Percentiles rank a stretch among this genome's conserved stretches.
phyloP scores from a whole-genome alignment of 1,140 invertebrate species.

The Heliconius nattereri region DNA sequence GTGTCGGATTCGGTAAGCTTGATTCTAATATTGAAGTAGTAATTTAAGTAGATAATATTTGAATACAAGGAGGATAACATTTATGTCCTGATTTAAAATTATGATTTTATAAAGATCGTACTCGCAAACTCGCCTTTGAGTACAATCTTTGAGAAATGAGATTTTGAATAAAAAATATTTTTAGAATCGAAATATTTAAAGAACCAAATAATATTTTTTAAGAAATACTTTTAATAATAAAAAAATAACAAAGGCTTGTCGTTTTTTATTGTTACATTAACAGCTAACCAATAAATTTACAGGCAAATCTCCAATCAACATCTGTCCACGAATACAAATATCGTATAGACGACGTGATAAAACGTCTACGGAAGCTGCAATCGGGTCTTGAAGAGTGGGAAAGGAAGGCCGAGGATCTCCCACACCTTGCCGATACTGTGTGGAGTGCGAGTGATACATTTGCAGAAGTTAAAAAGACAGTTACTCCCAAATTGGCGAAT shows the following conservation, averaged over 20 bases:
- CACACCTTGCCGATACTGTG: conserved; percentile 61
- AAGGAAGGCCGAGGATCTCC: conserved; percentile 66
- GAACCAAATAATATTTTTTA: no score
- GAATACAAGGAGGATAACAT: no score
- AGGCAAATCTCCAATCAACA: conserved; percentile 75
- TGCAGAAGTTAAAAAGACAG: conserved; percentile 57
- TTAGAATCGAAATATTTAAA: no score
- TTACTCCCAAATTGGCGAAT: conserved; percentile 47
- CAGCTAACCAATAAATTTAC: conserved; percentile 5
- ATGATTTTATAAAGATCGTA: no score
- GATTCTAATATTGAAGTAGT: no score
- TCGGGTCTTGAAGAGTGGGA: conserved; percentile 74
- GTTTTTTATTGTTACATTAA: not conserved
- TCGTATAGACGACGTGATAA: conserved; percentile 74
- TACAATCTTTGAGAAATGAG: no score
- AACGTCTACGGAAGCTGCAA: conserved; percentile 57
- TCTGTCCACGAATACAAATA: conserved; percentile 71
- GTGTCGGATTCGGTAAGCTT: conserved; percentile 75
- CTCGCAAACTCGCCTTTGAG: no score
- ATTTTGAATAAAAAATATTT: no score
- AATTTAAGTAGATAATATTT: no score
- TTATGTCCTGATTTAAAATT: no score
- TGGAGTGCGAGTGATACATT: conserved; percentile 72
- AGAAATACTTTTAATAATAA: no score
- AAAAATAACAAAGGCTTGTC: no score